These are phyloP conservation scores for Sakesphorus luctuosus DNA, from an alignment of 2,113 vertebrate genomes.

Conservation along the genomic window DNA sequence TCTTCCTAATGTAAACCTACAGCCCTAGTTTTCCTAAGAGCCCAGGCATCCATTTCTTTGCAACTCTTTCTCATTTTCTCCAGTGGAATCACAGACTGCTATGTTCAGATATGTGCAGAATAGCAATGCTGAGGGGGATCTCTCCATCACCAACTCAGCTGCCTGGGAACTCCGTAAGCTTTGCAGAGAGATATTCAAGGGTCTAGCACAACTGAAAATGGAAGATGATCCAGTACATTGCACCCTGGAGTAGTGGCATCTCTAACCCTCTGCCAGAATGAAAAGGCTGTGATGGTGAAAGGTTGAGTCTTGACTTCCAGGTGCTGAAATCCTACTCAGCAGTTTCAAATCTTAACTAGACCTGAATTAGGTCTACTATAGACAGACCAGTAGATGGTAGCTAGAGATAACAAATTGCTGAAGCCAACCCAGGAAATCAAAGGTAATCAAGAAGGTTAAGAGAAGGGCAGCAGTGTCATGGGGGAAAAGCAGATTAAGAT, in stretches of 20 bases:
- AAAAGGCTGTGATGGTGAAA: neutral
- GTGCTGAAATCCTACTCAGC: neutral
- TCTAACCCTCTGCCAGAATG: neutral
- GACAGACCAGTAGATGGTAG: neutral
- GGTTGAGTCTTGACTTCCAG: neutral
- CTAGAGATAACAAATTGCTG: neutral
- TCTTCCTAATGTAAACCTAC: neutral
- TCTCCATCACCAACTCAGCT: neutral
- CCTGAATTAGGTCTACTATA: neutral
- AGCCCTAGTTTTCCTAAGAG: neutral
- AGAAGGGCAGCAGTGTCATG: neutral
- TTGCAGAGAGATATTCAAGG: neutral
- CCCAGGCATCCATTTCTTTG: neutral
- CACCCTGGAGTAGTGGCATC: neutral
- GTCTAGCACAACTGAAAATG: neutral
- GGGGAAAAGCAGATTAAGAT: neutral
- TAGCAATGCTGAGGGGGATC: neutral
- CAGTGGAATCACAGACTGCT: neutral
- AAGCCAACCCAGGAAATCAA: neutral
- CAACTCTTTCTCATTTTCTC: neutral
- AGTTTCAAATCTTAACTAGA: neutral
- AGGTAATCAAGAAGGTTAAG: neutral
- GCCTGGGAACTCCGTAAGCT: neutral
- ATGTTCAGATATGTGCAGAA: neutral
- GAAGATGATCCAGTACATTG: neutral